Evolutionary conservation across 2,113 vertebrate species (phyloP), one percentile per base, ranked within the genome.

Genomic region (Melospiza georgiana): DNA sequence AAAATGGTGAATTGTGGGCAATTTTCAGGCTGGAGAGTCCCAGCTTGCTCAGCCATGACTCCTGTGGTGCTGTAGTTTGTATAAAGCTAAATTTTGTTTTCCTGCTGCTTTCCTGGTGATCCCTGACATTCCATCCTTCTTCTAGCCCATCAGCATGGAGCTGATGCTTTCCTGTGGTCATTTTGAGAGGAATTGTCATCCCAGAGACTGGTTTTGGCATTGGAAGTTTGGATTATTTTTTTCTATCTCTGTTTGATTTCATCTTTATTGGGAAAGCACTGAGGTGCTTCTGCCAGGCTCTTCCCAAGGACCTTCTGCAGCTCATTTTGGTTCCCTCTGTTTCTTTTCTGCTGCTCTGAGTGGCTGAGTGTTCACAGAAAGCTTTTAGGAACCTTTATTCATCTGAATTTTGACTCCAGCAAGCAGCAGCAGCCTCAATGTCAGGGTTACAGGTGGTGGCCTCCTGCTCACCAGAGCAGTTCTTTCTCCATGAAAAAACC

Each of bases 111-210:
- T 44, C 61, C 41, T 23, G 12, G 24, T 23, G 30, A 44, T 52
- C 20, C 33, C 20, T 71, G n/a, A 5, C 52, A 10, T 49, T 75
- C 41, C 24, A 18, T 43, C 62, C 37, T 23, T n/a, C 57, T 65
- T 57, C 14, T 55, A 59, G 75, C 55, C 48, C 18, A 5, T 41
- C 33, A 72, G 28, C 33, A 30, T 2, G 20, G 31, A 71, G 46
- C 13, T 65, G 48, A n/a, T 62, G 49, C 23, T 76, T 76, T 55
- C 23, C 8, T 48, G 37, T 33, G 13, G 12, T 39, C 46, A 6
- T 30, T 22, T 41, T 65, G 20, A 27, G 24, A 15, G 6, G 19
- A 71, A 12, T 1, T 0, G 0, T 28, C 14, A 23, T 61, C 25
- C 39, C 20, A 2, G 28, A 44, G 37, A 25, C 46, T 48, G 7